Base-by-base conservation (phyloP, 1,140 invertebrate genomes). In the Meloidogyne hapla region DNA sequence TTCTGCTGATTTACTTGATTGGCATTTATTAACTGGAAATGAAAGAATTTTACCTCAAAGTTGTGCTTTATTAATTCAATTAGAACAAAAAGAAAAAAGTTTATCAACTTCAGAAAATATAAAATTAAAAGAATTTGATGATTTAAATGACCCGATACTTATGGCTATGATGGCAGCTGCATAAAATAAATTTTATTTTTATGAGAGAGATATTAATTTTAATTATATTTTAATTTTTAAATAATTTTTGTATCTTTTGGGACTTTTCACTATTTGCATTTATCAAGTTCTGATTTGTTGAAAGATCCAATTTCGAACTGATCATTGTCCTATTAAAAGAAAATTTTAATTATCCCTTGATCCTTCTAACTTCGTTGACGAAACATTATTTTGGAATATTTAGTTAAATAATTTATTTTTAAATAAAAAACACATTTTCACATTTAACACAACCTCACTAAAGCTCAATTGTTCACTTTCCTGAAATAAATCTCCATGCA, bases 1-100 rank as follows among this genome's bases (percentile, higher is more conserved):
- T 56, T 83, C 84, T 61, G 80, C 61, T 26, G 84, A 85, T 75
- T 69, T 85, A n/a, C 77, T 80, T 33, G 84, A 85, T 71, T 85
- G 84, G 84, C 84, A 85, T 71, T 62, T 85, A 45, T 64, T 85
- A 18, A 79, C 83, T 23, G 83, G 81, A 40, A 85, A 84, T 62
- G 69, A 78, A 26, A 76, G 77, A n/a, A 68, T 62, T 64, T 71
- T 85, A 21, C 84, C 84, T 21, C 69, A 79, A 56, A 84, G 85
- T 73, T 85, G 84, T 70, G 71, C 76, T 38, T n/a, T 56, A n/a
- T 56, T 56, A 56, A 56, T 42, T 33, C 65, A 33, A 33, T 67
- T 33, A 67, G 65, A 42, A 67, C 21, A 33, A 23, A 18, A 21
- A 8, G n/a, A 56, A 56, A 18, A n/a, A 56, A 15, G 18, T 15